Conservation (phyloP, 2,113 vertebrate genomes). For the Cyphomyrus discorhynchus region DNA sequence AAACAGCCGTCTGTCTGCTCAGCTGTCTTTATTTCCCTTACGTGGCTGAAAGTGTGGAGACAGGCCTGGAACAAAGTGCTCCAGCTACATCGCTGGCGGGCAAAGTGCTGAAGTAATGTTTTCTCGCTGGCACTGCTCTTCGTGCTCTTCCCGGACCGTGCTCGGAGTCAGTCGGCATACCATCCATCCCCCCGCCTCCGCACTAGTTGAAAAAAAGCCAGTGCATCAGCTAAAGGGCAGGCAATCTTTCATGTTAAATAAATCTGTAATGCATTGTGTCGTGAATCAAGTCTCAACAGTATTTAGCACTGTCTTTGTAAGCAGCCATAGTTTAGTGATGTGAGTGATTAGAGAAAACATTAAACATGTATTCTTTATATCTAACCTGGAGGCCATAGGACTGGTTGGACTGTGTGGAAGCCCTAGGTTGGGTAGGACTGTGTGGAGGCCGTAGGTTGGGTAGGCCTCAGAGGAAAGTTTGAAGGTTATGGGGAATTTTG, state of each 20-base stretch:
- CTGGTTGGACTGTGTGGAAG: not conserved
- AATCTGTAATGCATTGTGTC: not conserved
- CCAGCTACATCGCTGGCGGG: not conserved
- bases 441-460: not conserved
- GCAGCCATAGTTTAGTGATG: not conserved
- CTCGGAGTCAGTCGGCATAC: not conserved
- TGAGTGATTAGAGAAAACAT: not conserved
- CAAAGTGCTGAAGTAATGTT: conserved; percentile 13
- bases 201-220: not conserved
- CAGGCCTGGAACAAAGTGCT: conserved; percentile 7
- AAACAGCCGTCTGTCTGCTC: not conserved
- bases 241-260: conserved; percentile 1
- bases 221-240: not conserved
- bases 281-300: not conserved
- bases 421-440: not conserved
- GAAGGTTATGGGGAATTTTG: not conserved
- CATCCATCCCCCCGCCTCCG: not conserved
- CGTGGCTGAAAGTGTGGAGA: conserved; percentile 11
- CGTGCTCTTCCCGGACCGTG: not conserved
- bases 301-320: not conserved
- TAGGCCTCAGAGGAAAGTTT: not conserved
- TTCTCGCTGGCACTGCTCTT: not conserved
- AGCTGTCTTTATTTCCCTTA: not conserved
- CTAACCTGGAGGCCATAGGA: not conserved
- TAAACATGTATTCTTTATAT: not conserved